Base-by-base conservation (phyloP, 2,888 invertebrate genomes). In the Andrena haemorrhoa region DNA sequence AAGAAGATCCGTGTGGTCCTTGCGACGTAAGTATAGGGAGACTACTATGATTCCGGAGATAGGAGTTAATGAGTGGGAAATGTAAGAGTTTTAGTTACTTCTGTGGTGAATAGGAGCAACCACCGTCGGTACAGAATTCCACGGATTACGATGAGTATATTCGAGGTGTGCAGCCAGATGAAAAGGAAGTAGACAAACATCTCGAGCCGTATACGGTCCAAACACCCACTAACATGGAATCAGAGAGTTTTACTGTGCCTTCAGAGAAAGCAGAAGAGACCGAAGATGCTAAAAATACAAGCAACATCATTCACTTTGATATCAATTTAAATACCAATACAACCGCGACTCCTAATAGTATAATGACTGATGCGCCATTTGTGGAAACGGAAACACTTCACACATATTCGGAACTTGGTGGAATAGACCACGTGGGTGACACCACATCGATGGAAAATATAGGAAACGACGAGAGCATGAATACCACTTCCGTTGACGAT, bases 1-100 rank as follows among this genome's bases (percentile, higher is more conserved):
- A 91, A 20, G 93, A 93, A 41, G 90, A 94, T 58, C 94, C 93
- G 0, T 94, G 94, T 79, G 94, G 93, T n/a, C 74, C 86, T 29
- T 94, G 94, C 69, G 68, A 89, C 60, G 88, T 88, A 82, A 84
- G 85, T 7, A 63, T 1, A 2, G 20, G 58, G 61, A 41, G 23
- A 51, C 8, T 26, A 12, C 10, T n/a, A 8, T 6, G 41, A 41
- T 53, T 33, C 4, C 5, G 16, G 41, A 23, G 35, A 2, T 41
- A 58, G 10, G 7, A 20, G 23, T 47, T 33, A 66, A 23, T 12
- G 2, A 31, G 23, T 26, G 3, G 3, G 51, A 12, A 63, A 10
- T 49, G 35, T n/a, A 5, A 31, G 65, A 53, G 3, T 29, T 51
- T 53, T 3, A 76, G 7, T 20, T 35, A n/a, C 53, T 26, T 49